phyloP scores from a whole-genome alignment of 2,888 invertebrate genomes.

The Pantelozetes paolii region DNA sequence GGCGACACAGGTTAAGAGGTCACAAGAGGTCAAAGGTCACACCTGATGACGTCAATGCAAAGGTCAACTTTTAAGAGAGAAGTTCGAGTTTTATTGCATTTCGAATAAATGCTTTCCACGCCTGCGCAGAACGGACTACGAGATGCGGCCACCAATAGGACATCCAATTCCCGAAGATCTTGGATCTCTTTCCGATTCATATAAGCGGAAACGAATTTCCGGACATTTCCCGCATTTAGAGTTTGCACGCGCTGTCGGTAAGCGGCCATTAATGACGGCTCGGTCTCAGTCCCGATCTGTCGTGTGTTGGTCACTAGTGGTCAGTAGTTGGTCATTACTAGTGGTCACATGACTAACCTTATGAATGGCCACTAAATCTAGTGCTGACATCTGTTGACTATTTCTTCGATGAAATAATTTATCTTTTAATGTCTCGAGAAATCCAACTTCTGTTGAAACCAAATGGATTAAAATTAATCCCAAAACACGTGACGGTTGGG shows the following conservation, averaged over 20 bases:
- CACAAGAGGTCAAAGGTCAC: constrained; percentile 54
- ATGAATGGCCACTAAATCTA: constrained; percentile 38
- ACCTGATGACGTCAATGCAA: constrained; percentile 57
- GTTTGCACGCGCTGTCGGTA: constrained; percentile 53
- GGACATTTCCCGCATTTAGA: constrained; percentile 74
- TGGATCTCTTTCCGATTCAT: constrained; percentile 63
- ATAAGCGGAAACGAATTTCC: constrained; percentile 74
- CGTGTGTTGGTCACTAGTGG: neutral
- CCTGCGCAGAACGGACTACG: constrained; percentile 45
- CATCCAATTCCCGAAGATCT: constrained; percentile 43
- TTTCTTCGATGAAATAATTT: constrained; percentile 41
- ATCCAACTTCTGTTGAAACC: constrained; percentile 77
- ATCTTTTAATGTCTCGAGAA: constrained; percentile 78
- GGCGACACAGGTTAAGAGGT: neutral
- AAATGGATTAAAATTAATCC: constrained; percentile 80
- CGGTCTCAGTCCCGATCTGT: neutral
- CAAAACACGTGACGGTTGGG: constrained; percentile 69
- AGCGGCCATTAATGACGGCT: constrained; percentile 27
- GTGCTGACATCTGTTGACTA: constrained; percentile 35
- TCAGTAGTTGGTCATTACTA: neutral
- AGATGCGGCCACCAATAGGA: constrained; percentile 45
- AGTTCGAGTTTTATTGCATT: constrained; percentile 55
- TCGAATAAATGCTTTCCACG: constrained; percentile 51
- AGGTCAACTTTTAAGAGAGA: constrained; percentile 57
- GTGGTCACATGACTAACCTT: constrained; percentile 5